phyloP scores from a whole-genome alignment of 2,797 vertebrate species.

The Danionella dracula region DNA sequence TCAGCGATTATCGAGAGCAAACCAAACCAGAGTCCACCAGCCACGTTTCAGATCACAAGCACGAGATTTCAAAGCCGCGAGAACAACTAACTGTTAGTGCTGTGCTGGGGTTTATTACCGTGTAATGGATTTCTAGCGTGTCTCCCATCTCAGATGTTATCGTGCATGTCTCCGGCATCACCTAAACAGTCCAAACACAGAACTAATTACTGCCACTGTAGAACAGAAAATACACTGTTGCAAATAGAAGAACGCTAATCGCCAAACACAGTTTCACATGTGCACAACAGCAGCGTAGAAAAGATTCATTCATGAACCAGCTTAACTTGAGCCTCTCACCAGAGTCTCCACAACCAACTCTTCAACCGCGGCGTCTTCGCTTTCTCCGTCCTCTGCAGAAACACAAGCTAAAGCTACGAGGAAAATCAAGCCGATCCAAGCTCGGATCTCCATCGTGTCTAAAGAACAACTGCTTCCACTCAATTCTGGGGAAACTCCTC shows the following conservation, averaged over 20 bases:
- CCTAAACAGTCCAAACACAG: slow-evolving; percentile 57
- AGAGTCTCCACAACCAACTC: slow-evolving; percentile 70
- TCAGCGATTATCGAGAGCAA: background rate
- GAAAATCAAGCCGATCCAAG: slow-evolving; percentile 47
- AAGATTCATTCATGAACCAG: slow-evolving; percentile 3
- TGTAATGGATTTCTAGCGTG: slow-evolving; percentile 89
- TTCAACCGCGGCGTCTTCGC: slow-evolving; percentile 40
- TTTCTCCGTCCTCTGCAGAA: slow-evolving; percentile 41
- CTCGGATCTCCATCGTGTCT: slow-evolving; percentile 54
- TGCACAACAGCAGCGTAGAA: slow-evolving; percentile 23
- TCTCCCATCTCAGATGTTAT: slow-evolving; percentile 78
- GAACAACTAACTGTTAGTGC: background rate
- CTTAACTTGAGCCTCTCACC: slow-evolving; percentile 61
- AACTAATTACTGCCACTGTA: too few relatives aligned
- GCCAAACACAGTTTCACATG: too few relatives aligned
- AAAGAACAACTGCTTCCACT: slow-evolving; percentile 13
- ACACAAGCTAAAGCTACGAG: slow-evolving; percentile 51
- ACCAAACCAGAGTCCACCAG: background rate
- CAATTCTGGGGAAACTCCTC: slow-evolving; percentile 24
- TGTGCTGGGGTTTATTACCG: slow-evolving; percentile 67
- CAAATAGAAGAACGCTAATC: too few relatives aligned
- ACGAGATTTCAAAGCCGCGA: background rate
- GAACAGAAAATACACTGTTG: too few relatives aligned
- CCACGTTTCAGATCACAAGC: background rate
- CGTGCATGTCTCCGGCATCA: slow-evolving; percentile 78